Base-by-base conservation (phyloP, 2,113 vertebrate species). In the Sakesphorus luctuosus region DNA sequence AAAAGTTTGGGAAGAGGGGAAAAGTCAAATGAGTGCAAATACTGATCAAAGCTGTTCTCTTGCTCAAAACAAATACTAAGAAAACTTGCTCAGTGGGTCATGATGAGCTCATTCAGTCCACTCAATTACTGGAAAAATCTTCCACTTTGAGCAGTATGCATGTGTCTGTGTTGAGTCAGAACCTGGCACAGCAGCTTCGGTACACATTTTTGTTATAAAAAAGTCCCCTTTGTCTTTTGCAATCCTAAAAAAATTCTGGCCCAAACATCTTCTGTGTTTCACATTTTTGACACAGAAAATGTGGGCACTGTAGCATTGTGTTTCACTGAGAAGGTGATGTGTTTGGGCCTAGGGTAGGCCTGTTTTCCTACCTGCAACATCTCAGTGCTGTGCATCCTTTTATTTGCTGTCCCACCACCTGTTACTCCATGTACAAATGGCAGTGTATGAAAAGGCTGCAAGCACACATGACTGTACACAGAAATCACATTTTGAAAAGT, bases 41-140 rank as follows among this genome's bases (percentile, higher is more conserved):
- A 92, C 49, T 5, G 44, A 90, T 96, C 63, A 92, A 94, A 96
- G 93, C 77, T 35, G 36, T 84, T 89, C 73, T 84, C 69, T 95
- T 93, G 83, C 76, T 93, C 94, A 95, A 61, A 93, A 84, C 1
- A 40, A 94, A 72, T 93, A 93, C 84, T 95, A 79, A 96, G 93
- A 95, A 93, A 93, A 96, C 90, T 96, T 94, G 92, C 95, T 96
- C 95, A 94, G 90, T 96, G 90, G 95, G 95, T 95, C 88, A 82
- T 0, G 96, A 96, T 96, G 96, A 97, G 83, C 90, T 97, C 93
- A 96, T 97, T 95, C 76, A 89, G 90, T 94, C 85, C 83, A 72
- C 73, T 95, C 7, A 28, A 75, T 97, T 97, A 97, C 96, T 92
- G 96, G 96, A 97, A 97, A 96, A 96, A 95, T 87, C 83, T 93